Base-by-base conservation (phyloP, 2,888 invertebrate species). In the Lycophotia porphyrea region DNA sequence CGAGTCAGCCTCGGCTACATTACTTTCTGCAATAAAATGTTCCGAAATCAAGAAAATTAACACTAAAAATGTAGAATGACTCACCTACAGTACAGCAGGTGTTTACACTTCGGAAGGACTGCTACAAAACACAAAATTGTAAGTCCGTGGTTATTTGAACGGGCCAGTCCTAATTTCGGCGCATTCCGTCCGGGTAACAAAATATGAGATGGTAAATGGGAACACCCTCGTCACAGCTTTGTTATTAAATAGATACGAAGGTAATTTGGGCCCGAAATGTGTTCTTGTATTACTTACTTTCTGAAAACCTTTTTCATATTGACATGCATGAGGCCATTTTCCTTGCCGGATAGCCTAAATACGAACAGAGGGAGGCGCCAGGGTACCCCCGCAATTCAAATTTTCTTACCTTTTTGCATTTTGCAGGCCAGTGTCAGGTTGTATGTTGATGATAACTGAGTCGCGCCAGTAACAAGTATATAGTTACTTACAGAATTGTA, bases 191-290 rank as follows among this genome's bases (percentile, higher is more conserved):
- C 39, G 58, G 31, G 21, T 47, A 65, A 65, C 67, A 83, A 78
- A 78, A 72, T 69, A 72, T 79, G 60, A 83, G 44, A 61, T 44
- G 61, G 63, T 69, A 65, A 34, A 61, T 49, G 55, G 63, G 63
- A 63, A 24, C 49, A 83, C 73, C 82, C 85, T 84, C 74, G 72
- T 84, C 85, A 82, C 74, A 27, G 65, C 55, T 63, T 39, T 60
- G 70, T 70, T 83, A 65, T 77, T 81, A 76, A 77, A 82, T 80
- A 66, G 77, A 73, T 61, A 76, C 34, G 55, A 27, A 71, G 68
- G 58, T 63, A 60, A 65, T 78, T 72, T 63, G 27, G 36, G 31
- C 18, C 44, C 27, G 49, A 60, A 76, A 76, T 81, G 24, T 65
- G 61, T 55, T 81, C 39, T 55, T 78, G 36, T 78, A 47, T 67